Evolutionary conservation across 2,797 vertebrate species (phyloP).

Genomic region (Onychomys torridus): DNA sequence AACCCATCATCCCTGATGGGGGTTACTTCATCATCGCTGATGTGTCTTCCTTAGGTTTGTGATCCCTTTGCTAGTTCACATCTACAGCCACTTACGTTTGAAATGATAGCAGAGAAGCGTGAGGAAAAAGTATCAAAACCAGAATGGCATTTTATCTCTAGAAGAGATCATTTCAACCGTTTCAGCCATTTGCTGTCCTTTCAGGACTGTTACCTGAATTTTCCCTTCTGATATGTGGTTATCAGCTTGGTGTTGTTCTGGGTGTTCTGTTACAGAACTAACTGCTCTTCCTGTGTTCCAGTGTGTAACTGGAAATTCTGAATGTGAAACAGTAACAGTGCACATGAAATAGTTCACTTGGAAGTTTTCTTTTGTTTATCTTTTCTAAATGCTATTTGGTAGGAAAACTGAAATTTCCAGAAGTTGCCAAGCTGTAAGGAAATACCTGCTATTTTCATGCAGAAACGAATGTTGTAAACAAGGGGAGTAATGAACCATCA

Average conservation of each 20-base stretch:
- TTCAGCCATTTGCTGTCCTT: background rate
- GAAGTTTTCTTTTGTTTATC: background rate
- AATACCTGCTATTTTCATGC: slow-evolving; percentile 38
- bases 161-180: background rate
- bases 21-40: slow-evolving; percentile 98
- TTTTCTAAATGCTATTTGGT: background rate
- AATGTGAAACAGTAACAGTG: background rate
- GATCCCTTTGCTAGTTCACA: slow-evolving; percentile 61
- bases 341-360: background rate
- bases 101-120: background rate
- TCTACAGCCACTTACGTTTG: background rate
- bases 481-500: background rate
- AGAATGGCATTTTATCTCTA: background rate
- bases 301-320: background rate
- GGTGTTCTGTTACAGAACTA: slow-evolving; percentile 29
- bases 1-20: slow-evolving; percentile 95
- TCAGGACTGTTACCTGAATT: background rate
- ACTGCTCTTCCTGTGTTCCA: background rate
- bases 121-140: background rate
- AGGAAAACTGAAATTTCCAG: slow-evolving; percentile 2
- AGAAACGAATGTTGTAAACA: background rate
- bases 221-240: background rate
- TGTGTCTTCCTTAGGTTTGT: slow-evolving; percentile 92
- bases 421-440: background rate
- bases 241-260: background rate